Conservation (phyloP, 2,113 vertebrate genomes). For the western clawed frog (Xenopus tropicalis) region DNA sequence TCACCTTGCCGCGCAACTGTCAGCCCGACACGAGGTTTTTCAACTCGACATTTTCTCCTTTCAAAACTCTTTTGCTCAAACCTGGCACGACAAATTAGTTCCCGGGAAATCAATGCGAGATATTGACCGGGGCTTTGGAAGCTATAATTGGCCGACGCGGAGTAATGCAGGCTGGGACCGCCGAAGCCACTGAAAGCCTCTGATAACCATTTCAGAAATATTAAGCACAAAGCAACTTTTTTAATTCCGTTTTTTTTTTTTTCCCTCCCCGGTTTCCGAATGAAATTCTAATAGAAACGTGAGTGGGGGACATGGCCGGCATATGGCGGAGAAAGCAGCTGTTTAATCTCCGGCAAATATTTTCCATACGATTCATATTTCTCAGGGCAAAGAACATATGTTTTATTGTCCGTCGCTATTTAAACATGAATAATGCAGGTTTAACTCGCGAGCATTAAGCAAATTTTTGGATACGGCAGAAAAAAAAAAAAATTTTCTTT, state of each 20-base stretch:
- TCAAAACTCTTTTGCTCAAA: background rate
- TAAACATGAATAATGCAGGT: conserved; percentile 40
- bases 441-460: conserved; percentile 24
- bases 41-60: background rate
- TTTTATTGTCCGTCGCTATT: conserved; percentile 35
- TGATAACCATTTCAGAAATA: conserved; percentile 11
- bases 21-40: background rate
- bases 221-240: background rate
- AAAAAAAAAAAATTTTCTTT: conserved; percentile 25
- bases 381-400: conserved; percentile 34
- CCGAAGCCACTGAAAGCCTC: background rate
- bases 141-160: background rate
- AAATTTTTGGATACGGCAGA: conserved; percentile 16
- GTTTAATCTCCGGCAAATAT: conserved; percentile 6
- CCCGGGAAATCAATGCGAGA: background rate
- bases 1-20: background rate
- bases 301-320: conserved; percentile 10
- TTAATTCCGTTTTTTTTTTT: background rate
- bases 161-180: background rate
- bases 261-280: background rate
- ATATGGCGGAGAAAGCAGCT: conserved; percentile 15
- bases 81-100: background rate
- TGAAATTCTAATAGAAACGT: conserved; percentile 11
- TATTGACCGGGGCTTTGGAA: conserved; percentile 4
- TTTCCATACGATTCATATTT: conserved; percentile 11